A percentile compares a stretch with the other conserved stretches of the same genome.
phyloP scores from a whole-genome alignment of 2,113 vertebrate species.

The Toxostoma redivivum region DNA sequence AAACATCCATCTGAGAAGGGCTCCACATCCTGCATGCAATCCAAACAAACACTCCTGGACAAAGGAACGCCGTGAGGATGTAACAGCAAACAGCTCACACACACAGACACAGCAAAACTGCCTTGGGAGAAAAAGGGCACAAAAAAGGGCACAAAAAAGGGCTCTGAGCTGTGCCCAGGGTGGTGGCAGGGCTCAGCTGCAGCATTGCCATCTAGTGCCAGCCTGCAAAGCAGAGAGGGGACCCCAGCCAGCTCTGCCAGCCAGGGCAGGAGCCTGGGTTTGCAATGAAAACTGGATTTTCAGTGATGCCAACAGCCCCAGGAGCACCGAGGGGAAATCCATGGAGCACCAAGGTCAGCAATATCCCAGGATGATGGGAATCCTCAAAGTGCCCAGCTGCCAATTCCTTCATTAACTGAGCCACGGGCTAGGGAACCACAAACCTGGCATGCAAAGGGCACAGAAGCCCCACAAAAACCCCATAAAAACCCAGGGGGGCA shows the following conservation, averaged over 20 bases:
- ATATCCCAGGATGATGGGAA: too few species aligned
- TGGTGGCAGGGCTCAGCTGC: neutral
- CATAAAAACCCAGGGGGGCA: too few species aligned
- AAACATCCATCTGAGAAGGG: neutral
- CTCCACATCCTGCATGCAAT: neutral
- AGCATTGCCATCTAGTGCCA: conserved; percentile 28
- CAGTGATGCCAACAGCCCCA: neutral
- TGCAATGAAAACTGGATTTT: neutral
- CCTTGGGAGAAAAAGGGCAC: neutral
- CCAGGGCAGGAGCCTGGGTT: neutral
- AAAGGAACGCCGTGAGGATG: accelerated
- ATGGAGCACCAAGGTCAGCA: accelerated
- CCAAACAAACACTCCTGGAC: neutral
- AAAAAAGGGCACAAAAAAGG: neutral
- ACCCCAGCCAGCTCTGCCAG: too few species aligned
- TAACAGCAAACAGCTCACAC: neutral
- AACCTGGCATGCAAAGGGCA: accelerated
- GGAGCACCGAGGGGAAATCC: accelerated
- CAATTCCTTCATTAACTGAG: accelerated
- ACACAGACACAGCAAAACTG: neutral
- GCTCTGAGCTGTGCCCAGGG: accelerated
- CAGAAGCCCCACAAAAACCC: neutral
- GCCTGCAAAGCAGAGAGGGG: neutral
- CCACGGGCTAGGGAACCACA: accelerated
- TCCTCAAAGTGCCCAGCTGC: accelerated